A percentile compares a stretch with the other conserved stretches of the same genome.
Evolutionary conservation across 1,140 invertebrate species (phyloP).

Genomic region (Drosophila kohkoa): DNA sequence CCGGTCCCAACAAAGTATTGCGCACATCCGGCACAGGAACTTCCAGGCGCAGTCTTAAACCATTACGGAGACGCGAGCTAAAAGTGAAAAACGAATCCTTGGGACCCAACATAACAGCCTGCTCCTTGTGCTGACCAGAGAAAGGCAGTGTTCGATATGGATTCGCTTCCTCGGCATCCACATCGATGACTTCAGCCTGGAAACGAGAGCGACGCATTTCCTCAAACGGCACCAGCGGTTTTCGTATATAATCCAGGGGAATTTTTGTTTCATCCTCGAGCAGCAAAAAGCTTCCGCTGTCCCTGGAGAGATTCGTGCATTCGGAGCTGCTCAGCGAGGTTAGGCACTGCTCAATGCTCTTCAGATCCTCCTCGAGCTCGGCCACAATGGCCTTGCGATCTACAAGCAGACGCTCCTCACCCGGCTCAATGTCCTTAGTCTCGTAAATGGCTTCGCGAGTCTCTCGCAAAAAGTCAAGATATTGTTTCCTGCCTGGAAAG

Average conservation of each 20-base stretch:
- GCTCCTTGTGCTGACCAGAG: constrained; percentile 73
- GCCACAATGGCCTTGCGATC: constrained; percentile 55
- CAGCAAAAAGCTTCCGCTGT: constrained; percentile 78
- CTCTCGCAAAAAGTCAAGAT: constrained; percentile 68
- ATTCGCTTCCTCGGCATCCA: constrained; percentile 68
- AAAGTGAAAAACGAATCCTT: constrained; percentile 81
- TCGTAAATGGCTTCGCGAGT: constrained; percentile 66
- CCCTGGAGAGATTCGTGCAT: constrained; percentile 76
- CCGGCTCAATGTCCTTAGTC: constrained; percentile 61
- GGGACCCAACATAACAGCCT: constrained; percentile 55
- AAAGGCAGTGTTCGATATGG: constrained; percentile 76
- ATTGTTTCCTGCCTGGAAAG: constrained; percentile 66
- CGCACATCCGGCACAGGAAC: constrained; percentile 63
- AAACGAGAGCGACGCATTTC: constrained; percentile 77
- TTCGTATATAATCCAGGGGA: constrained; percentile 78
- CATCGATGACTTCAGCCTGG: constrained; percentile 67
- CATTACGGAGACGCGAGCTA: constrained; percentile 66
- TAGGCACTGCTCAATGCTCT: constrained; percentile 76
- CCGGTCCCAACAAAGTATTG: constrained; percentile 59
- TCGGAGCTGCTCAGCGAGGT: constrained; percentile 75
- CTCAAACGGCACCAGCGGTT: constrained; percentile 79
- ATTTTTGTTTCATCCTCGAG: constrained; percentile 73
- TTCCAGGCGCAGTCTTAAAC: constrained; percentile 69
- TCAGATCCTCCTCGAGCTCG: constrained; percentile 74
- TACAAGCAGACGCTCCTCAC: constrained; percentile 63